Evolutionary conservation across 2,888 invertebrate genomes (phyloP).

Genomic region (Diloba caeruleocephala): DNA sequence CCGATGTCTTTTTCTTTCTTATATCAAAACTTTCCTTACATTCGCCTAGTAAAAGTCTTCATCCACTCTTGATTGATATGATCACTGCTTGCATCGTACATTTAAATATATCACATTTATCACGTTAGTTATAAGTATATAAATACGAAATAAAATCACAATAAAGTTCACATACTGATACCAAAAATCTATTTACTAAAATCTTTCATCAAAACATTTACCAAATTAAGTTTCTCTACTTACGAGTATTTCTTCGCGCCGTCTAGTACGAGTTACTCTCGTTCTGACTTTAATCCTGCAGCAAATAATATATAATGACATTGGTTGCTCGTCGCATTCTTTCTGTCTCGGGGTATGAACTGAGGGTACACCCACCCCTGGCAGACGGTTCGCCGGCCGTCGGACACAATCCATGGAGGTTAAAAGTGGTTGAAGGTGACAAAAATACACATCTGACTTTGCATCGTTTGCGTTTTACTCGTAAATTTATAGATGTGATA

Average conservation of each 20-base stretch:
- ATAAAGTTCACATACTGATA: slow-evolving; percentile 5
- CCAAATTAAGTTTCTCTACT: slow-evolving; percentile 28
- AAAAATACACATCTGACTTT: slow-evolving; percentile 2
- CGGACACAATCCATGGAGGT: slow-evolving; percentile 28
- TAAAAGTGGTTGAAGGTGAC: slow-evolving; percentile 31
- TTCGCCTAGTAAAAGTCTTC: too few species aligned
- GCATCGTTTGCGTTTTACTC: too few species aligned
- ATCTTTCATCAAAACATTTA: slow-evolving; percentile 20
- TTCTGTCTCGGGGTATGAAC: slow-evolving; percentile 60
- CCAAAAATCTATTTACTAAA: slow-evolving; percentile 8
- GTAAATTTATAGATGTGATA: too few species aligned
- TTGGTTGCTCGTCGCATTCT: slow-evolving; percentile 69
- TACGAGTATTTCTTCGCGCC: slow-evolving; percentile 21
- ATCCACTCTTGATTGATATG: too few species aligned
- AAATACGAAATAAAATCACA: neutral
- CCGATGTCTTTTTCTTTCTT: too few species aligned
- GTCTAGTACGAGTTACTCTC: slow-evolving; percentile 31
- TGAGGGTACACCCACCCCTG: slow-evolving; percentile 66
- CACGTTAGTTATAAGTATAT: too few species aligned
- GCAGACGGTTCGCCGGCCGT: slow-evolving; percentile 65
- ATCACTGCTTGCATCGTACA: too few species aligned
- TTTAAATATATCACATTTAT: too few species aligned
- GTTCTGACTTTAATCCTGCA: slow-evolving; percentile 44
- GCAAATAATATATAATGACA: slow-evolving; percentile 60
- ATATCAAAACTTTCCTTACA: too few species aligned